A percentile compares a stretch with the other conserved stretches of the same genome.
These are phyloP conservation scores for Hoplostethus atlanticus DNA, from an alignment of 2,797 vertebrate genomes.

Conservation along the genomic window DNA sequence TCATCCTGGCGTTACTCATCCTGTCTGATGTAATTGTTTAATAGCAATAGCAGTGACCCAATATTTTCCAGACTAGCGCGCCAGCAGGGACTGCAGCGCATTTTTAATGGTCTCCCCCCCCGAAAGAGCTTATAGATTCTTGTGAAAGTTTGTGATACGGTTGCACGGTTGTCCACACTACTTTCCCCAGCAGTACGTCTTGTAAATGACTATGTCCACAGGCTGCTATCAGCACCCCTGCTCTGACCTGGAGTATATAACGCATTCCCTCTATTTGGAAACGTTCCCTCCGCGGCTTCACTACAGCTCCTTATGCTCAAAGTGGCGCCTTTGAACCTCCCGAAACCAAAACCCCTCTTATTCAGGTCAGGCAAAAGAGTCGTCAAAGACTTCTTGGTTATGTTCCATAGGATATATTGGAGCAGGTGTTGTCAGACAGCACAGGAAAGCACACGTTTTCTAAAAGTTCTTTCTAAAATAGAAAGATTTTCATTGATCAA, in stretches of 20 bases:
- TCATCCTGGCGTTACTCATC: slow-evolving; percentile 68
- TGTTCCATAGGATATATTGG: neutral
- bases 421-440: neutral
- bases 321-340: neutral
- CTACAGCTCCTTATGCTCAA: neutral
- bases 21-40: slow-evolving; percentile 83
- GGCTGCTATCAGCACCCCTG: slow-evolving; percentile 5
- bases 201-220: slow-evolving; percentile 23
- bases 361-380: neutral
- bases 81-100: slow-evolving; percentile 77
- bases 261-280: neutral
- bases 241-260: neutral
- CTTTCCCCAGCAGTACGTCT: slow-evolving; percentile 1
- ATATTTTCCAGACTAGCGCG: slow-evolving; percentile 78
- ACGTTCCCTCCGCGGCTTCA: neutral
- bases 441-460: neutral
- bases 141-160: slow-evolving; percentile 36
- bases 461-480: too few species aligned
- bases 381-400: neutral
- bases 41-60: slow-evolving; percentile 78
- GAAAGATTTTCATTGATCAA: too few species aligned
- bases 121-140: slow-evolving; percentile 56
- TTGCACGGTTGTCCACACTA: slow-evolving; percentile 25
- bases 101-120: slow-evolving; percentile 59
- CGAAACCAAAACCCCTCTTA: neutral